These are phyloP conservation scores for Ennomos erosarius DNA, from an alignment of 2,888 invertebrate genomes.

Conservation along the genomic window DNA sequence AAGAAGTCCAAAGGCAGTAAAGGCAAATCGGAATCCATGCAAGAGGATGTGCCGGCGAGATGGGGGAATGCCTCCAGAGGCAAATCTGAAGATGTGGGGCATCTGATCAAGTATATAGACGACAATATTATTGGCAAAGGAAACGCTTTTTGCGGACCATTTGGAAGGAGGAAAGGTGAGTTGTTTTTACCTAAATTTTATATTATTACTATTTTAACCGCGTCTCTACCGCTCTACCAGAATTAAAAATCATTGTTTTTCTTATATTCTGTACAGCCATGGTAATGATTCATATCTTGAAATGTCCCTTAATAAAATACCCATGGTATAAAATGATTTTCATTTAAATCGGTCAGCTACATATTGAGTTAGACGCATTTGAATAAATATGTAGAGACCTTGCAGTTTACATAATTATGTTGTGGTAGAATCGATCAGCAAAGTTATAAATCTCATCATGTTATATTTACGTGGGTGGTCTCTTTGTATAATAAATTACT, in stretches of 20 bases:
- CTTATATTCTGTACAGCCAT: not conserved
- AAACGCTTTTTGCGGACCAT: slow-evolving; percentile 93
- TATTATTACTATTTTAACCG: too few relatives aligned
- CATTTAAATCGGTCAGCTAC: not conserved
- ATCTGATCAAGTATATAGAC: slow-evolving; percentile 91
- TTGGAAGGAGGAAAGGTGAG: slow-evolving; percentile 92
- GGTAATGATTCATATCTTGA: not conserved
- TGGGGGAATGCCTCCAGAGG: slow-evolving; percentile 65
- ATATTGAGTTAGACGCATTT: not conserved
- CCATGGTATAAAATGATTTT: not conserved
- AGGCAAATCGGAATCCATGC: slow-evolving; percentile 83
- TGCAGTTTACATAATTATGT: not conserved
- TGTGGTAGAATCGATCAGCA: not conserved
- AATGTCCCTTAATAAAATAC: not conserved
- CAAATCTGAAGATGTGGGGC: slow-evolving; percentile 88
- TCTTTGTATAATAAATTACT: too few relatives aligned
- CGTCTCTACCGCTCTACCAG: not conserved
- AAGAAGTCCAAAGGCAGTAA: slow-evolving; percentile 80
- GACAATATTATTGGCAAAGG: slow-evolving; percentile 93
- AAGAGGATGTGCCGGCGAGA: slow-evolving; percentile 78
- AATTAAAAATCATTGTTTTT: not conserved
- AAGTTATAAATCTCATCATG: too few relatives aligned
- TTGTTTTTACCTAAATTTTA: not conserved
- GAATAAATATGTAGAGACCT: not conserved
- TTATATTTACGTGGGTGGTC: too few relatives aligned